Evolutionary conservation across 2,888 invertebrate genomes (phyloP).

Genomic region (Smittia aterrima): DNA sequence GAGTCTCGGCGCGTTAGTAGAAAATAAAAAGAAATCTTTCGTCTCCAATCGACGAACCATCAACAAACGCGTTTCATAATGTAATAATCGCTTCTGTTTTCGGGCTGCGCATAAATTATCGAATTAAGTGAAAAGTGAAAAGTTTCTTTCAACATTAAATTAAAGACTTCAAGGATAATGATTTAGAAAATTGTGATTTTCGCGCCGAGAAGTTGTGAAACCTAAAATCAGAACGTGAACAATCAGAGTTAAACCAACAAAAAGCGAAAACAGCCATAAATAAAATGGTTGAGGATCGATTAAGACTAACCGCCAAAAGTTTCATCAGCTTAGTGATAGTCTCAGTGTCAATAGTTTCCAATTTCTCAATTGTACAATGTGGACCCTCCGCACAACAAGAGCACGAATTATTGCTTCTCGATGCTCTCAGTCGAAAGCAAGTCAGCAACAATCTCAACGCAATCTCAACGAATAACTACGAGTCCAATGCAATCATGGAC

Average conservation of each 20-base stretch:
- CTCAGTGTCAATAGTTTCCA: conserved; percentile 29
- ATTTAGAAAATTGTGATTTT: not conserved
- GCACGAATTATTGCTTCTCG: conserved; percentile 71
- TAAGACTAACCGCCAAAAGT: not conserved
- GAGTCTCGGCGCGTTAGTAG: not conserved
- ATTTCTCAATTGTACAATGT: conserved; percentile 9
- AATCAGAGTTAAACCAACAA: not conserved
- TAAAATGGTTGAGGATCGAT: conserved; percentile 10
- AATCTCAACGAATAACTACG: conserved; percentile 53
- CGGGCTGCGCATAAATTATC: conserved; percentile 21
- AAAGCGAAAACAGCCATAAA: not conserved
- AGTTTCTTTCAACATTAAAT: not conserved
- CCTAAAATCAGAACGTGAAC: not conserved
- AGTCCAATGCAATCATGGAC: conserved; percentile 72
- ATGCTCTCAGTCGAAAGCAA: conserved; percentile 67
- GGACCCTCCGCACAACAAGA: conserved; percentile 66
- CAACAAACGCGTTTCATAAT: conserved; percentile 23
- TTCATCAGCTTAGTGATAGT: conserved; percentile 11
- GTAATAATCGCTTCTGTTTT: conserved; percentile 6
- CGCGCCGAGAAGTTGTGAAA: not conserved
- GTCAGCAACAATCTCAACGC: conserved; percentile 55
- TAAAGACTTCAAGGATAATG: conserved; percentile 17
- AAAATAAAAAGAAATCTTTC: conserved; percentile 22
- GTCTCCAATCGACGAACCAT: not conserved
- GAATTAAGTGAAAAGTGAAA: not conserved